Percentiles rank a stretch among this genome's conserved stretches.
Conservation (phyloP, 1,140 invertebrate species). For the Melipona quadrifasciata region DNA sequence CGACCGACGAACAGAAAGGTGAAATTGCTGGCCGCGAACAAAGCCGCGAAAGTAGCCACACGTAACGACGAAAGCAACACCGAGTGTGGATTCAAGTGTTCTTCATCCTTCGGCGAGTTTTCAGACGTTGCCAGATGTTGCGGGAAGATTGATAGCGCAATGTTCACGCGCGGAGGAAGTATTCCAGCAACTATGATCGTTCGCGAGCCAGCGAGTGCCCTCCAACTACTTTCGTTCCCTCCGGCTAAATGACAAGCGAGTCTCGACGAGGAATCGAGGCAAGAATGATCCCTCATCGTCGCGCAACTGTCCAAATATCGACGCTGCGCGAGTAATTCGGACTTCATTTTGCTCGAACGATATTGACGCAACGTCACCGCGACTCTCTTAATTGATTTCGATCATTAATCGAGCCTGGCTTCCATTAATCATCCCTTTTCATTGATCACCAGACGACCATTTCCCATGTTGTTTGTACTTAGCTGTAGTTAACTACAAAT, state of each 20-base stretch:
- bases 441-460: not conserved
- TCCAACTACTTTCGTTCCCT: not conserved
- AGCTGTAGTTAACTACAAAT: not conserved
- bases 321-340: conserved; percentile 10
- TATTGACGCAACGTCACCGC: conserved; percentile 14
- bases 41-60: not conserved
- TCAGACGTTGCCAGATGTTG: conserved; percentile 2
- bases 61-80: not conserved
- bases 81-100: conserved; percentile 51
- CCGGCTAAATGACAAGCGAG: not conserved
- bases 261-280: not conserved
- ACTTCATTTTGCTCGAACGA: conserved; percentile 17
- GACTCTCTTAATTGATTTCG: conserved; percentile 46
- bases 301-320: conserved; percentile 27
- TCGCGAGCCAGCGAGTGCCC: too few species aligned
- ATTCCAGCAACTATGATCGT: conserved; percentile 33
- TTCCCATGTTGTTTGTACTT: not conserved
- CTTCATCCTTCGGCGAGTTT: not conserved
- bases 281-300: not conserved
- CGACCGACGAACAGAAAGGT: conserved; percentile 1
- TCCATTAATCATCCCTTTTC: conserved; percentile 26
- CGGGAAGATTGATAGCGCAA: conserved; percentile 44
- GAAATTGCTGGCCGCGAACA: conserved; percentile 21
- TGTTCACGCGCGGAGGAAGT: not conserved
- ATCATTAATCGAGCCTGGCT: conserved; percentile 33